Evolutionary conservation across 2,888 invertebrate genomes (phyloP).

Genomic region (Megalurothrips usitatus): DNA sequence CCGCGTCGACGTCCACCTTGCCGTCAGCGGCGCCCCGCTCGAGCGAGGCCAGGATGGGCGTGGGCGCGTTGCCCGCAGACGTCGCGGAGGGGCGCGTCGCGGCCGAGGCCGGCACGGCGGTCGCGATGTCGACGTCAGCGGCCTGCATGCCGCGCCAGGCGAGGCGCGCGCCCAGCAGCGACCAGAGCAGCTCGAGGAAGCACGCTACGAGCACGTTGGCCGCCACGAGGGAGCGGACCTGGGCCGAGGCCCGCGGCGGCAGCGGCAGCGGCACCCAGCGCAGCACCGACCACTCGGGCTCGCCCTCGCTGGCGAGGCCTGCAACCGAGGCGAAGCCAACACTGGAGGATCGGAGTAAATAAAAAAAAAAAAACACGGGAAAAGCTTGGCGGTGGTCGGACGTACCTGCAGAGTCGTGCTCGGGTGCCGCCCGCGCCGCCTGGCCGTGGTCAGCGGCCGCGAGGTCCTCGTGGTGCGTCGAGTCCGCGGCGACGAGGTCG

Average conservation of each 20-base stretch:
- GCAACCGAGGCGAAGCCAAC: not conserved
- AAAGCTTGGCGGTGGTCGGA: no score
- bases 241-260: constrained; percentile 29
- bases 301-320: not conserved
- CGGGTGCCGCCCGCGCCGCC: not conserved
- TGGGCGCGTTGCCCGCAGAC: not conserved
- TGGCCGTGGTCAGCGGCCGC: not conserved
- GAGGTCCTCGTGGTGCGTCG: constrained; percentile 20
- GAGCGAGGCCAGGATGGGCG: not conserved
- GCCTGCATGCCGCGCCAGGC: constrained; percentile 57
- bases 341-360: no score
- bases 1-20: constrained; percentile 28
- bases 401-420: not conserved
- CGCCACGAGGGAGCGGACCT: constrained; percentile 49
- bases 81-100: not conserved
- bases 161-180: constrained; percentile 55
- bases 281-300: constrained; percentile 15
- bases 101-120: not conserved
- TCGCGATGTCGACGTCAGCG: not conserved
- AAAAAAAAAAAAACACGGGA: no score
- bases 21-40: constrained; percentile 27
- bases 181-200: constrained; percentile 57
- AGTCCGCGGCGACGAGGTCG: constrained; percentile 11
- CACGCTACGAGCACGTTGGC: constrained; percentile 59
- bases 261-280: constrained; percentile 14